Conservation (phyloP, 2,113 vertebrate species). For the Corvus cornix region DNA sequence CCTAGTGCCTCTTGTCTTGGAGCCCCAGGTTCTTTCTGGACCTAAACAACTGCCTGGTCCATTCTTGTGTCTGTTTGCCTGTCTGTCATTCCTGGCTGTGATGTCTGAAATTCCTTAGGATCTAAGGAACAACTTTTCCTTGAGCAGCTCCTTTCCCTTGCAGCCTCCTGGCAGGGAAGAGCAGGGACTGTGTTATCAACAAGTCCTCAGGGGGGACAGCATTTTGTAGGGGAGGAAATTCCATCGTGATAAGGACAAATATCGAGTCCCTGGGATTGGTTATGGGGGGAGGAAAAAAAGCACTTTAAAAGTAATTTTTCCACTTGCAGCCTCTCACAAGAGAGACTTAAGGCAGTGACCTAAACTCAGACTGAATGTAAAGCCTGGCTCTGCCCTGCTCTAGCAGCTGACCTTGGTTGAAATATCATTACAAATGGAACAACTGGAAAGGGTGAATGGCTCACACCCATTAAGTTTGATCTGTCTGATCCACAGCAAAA, state of each 20-base stretch:
- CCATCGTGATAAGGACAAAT: not conserved
- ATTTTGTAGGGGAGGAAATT: not conserved
- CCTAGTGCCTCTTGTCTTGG: not conserved
- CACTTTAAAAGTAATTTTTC: not conserved
- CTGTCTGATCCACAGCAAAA: not conserved
- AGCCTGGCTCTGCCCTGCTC: not conserved
- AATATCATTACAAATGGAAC: not conserved
- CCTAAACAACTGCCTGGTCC: not conserved
- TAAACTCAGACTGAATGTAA: not conserved
- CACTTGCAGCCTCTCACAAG: not conserved
- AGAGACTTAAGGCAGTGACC: not conserved
- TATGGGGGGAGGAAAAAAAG: fast-evolving
- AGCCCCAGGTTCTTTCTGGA: not conserved
- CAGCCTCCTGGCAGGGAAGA: not conserved
- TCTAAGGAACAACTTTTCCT: not conserved
- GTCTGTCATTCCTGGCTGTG: not conserved
- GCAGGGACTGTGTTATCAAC: fast-evolving
- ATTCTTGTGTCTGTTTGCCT: not conserved
- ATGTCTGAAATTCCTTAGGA: not conserved
- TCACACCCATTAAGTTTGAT: not conserved
- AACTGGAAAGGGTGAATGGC: not conserved
- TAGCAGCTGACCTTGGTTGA: not conserved
- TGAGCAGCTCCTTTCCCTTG: not conserved
- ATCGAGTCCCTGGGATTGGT: not conserved
- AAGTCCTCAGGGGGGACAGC: not conserved